Conservation (phyloP, 2,888 invertebrate genomes). For the Hirtodrosophila histrioides region DNA sequence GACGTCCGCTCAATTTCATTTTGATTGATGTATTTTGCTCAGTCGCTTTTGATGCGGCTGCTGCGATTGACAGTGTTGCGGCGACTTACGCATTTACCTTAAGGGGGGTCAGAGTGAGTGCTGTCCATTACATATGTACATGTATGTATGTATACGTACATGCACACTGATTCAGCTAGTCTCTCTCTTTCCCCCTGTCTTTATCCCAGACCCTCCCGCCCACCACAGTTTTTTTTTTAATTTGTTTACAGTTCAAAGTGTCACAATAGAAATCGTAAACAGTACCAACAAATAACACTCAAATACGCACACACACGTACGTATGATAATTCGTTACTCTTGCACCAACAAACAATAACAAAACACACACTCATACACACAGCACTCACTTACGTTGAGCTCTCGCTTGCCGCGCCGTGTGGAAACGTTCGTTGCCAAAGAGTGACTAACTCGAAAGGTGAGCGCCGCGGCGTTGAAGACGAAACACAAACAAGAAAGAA, state of each 20-base stretch:
- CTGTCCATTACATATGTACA: conserved; percentile 27
- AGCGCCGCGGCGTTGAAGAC: conserved; percentile 47
- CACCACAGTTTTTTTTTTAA: conserved; percentile 9
- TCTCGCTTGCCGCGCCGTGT: conserved; percentile 63
- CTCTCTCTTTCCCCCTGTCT: conserved; percentile 21
- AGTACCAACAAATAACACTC: conserved; percentile 27
- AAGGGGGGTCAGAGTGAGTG: conserved; percentile 26
- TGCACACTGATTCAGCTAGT: conserved; percentile 8
- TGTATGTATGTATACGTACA: too few species aligned
- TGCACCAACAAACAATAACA: conserved; percentile 27
- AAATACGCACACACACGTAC: conserved; percentile 24
- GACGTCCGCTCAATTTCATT: conserved; percentile 53
- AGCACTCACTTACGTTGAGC: conserved; percentile 42
- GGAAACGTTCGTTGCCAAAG: conserved; percentile 71
- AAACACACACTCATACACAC: conserved; percentile 8
- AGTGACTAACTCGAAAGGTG: conserved; percentile 72
- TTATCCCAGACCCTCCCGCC: background rate
- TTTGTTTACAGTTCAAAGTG: conserved; percentile 34
- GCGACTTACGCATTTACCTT: conserved; percentile 57
- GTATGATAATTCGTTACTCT: conserved; percentile 38
- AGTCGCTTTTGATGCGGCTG: conserved; percentile 29
- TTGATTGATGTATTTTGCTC: conserved; percentile 68
- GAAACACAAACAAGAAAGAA: conserved; percentile 35
- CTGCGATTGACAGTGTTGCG: conserved; percentile 60
- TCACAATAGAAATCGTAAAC: conserved; percentile 26